Percentiles rank a stretch among this genome's conserved stretches.
phyloP scores from a whole-genome alignment of 2,797 vertebrate genomes.

The Triplophysa bombifrons region DNA sequence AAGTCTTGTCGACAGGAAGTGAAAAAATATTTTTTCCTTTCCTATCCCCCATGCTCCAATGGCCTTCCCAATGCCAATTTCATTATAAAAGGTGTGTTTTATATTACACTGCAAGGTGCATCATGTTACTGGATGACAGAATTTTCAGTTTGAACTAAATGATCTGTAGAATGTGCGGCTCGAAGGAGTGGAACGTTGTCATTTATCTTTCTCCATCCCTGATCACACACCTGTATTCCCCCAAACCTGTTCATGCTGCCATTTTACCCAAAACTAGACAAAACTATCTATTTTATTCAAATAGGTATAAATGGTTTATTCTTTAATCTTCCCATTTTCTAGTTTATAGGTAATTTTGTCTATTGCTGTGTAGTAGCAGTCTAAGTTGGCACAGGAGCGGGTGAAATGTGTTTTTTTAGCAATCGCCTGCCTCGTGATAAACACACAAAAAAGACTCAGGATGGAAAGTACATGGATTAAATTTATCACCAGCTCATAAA shows the following conservation, averaged over 20 bases:
- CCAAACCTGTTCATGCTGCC: background rate
- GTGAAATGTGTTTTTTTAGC: background rate
- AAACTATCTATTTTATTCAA: background rate
- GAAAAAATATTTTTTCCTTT: background rate
- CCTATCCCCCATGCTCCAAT: background rate
- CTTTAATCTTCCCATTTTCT: background rate
- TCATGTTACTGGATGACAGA: too few species aligned
- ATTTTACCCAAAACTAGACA: constrained; percentile 8
- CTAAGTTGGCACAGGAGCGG: background rate
- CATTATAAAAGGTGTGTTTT: background rate
- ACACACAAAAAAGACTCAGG: background rate
- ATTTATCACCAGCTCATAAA: background rate
- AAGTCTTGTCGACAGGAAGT: constrained; percentile 10
- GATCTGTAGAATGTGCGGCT: too few species aligned
- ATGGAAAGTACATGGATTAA: background rate
- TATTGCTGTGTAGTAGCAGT: constrained; percentile 3
- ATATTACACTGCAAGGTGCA: too few species aligned
- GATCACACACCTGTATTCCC: background rate
- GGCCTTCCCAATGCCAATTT: background rate
- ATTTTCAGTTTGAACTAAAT: too few species aligned
- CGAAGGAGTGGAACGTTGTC: too few species aligned
- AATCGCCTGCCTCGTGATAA: background rate
- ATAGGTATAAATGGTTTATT: background rate
- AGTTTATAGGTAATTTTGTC: background rate
- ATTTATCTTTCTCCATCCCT: too few species aligned